Percentiles rank a stretch among this genome's conserved stretches.
Evolutionary conservation across 2,888 invertebrate genomes (phyloP).

Genomic region (Cactoblastis cactorum): DNA sequence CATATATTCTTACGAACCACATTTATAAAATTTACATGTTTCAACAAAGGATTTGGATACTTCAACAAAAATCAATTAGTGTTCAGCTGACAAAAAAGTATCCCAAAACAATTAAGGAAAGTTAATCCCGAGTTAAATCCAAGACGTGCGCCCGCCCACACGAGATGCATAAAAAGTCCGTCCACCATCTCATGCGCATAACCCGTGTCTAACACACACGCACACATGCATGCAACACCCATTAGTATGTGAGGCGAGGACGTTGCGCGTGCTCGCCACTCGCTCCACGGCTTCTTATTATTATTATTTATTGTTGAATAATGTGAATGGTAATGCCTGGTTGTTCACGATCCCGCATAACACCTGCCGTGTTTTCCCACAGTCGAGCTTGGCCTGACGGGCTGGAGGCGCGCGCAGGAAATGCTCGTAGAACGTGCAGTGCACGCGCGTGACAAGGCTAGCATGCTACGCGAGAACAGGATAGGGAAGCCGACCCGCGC

Average conservation of each 20-base stretch:
- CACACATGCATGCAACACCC: slow-evolving; percentile 50
- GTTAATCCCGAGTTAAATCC: slow-evolving; percentile 60
- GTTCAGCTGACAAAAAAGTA: slow-evolving; percentile 41
- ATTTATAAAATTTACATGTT: background rate
- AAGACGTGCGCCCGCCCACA: slow-evolving; percentile 74
- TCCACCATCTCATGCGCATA: slow-evolving; percentile 41
- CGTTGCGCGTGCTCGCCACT: slow-evolving; percentile 76
- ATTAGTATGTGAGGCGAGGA: slow-evolving; percentile 67
- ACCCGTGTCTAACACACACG: slow-evolving; percentile 35
- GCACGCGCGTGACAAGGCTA: slow-evolving; percentile 54
- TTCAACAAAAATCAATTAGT: slow-evolving; percentile 45
- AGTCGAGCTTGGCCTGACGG: slow-evolving; percentile 53
- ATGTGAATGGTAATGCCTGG: slow-evolving; percentile 80
- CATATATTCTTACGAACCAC: background rate
- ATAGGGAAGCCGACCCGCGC: slow-evolving; percentile 35
- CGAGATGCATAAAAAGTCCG: slow-evolving; percentile 53
- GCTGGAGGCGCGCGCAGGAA: slow-evolving; percentile 68
- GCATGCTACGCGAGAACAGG: slow-evolving; percentile 33
- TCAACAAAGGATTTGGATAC: background rate
- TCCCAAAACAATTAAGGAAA: slow-evolving; percentile 68
- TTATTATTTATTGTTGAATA: slow-evolving; percentile 80
- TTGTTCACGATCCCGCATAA: slow-evolving; percentile 80
- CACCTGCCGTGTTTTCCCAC: slow-evolving; percentile 82
- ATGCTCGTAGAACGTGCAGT: slow-evolving; percentile 64
- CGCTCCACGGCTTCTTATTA: slow-evolving; percentile 78